Percentiles rank a stretch among this genome's conserved stretches.
Conservation (phyloP, 2,888 invertebrate genomes). For the Cephonodes hylas region DNA sequence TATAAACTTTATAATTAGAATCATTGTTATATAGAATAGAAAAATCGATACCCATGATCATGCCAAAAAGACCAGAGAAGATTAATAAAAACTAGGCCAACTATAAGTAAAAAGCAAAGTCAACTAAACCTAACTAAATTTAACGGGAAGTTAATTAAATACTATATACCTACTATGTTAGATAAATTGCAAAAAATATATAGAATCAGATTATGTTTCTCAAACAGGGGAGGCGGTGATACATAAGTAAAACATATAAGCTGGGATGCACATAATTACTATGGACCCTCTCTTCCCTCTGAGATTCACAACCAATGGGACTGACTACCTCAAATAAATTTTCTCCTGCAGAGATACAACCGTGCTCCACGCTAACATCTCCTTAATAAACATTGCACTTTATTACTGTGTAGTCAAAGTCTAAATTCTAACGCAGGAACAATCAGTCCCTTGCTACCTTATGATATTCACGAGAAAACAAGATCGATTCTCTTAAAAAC, state of each 20-base stretch:
- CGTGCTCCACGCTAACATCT: slow-evolving; percentile 48
- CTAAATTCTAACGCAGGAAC: slow-evolving; percentile 26
- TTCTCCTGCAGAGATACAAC: slow-evolving; percentile 64
- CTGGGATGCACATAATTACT: slow-evolving; percentile 10
- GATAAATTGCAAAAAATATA: no score
- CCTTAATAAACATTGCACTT: slow-evolving; percentile 32
- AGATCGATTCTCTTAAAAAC: slow-evolving; percentile 78
- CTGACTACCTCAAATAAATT: slow-evolving; percentile 56
- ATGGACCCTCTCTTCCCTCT: slow-evolving; percentile 33
- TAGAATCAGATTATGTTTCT: not conserved
- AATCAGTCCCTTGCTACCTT: slow-evolving; percentile 42
- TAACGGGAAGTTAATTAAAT: no score
- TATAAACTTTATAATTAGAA: no score
- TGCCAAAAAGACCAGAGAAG: no score
- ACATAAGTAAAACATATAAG: not conserved
- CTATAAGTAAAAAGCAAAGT: no score
- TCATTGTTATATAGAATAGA: no score
- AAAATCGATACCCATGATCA: no score
- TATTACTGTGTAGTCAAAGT: slow-evolving; percentile 25
- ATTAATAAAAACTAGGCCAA: no score
- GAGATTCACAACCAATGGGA: slow-evolving; percentile 55
- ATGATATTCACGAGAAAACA: slow-evolving; percentile 36
- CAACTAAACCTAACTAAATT: no score
- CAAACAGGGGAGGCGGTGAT: not conserved
- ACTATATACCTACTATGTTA: no score